These are phyloP conservation scores for Galaxea fascicularis DNA, from an alignment of 92 coral and sea anemone genomes.

Conservation along the genomic window DNA sequence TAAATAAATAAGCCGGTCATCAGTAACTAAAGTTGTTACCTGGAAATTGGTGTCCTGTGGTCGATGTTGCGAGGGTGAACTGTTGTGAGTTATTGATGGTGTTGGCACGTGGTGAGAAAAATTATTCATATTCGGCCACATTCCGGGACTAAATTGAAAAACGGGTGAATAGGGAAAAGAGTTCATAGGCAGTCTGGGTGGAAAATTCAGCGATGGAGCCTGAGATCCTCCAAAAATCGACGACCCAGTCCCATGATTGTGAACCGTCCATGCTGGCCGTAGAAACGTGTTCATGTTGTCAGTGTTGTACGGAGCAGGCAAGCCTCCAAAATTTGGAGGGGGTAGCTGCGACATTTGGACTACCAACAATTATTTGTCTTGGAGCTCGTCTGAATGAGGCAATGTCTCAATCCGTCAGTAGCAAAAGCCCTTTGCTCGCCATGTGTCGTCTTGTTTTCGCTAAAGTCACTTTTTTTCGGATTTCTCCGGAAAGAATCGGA, in stretches of 20 bases:
- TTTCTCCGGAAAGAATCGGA: too few relatives aligned
- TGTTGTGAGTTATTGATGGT: not conserved
- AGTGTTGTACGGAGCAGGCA: slow-evolving; percentile 20
- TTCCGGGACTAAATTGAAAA: slow-evolving; percentile 5
- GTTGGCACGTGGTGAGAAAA: slow-evolving; percentile 28
- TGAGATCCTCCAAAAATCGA: slow-evolving; percentile 31
- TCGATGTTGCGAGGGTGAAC: not conserved
- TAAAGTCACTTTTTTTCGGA: not conserved
- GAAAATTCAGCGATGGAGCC: not conserved
- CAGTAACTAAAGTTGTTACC: not conserved
- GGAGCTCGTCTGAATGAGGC: not conserved
- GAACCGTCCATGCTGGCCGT: slow-evolving; percentile 5
- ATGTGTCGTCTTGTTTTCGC: not conserved
- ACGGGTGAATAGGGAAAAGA: not conserved
- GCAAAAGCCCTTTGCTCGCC: not conserved
- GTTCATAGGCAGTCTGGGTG: slow-evolving; percentile 36
- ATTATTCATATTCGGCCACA: slow-evolving; percentile 14
- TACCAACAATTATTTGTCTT: not conserved
- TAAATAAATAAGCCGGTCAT: too few relatives aligned
- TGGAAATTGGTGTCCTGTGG: slow-evolving; percentile 38
- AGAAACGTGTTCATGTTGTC: slow-evolving; percentile 29
- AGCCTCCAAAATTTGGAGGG: slow-evolving; percentile 70
- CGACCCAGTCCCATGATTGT: slow-evolving; percentile 1
- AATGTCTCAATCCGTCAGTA: not conserved
- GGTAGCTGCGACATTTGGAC: slow-evolving; percentile 75